These are phyloP conservation scores for Clitarchus hookeri DNA, from an alignment of 2,888 invertebrate species.

Conservation along the genomic window DNA sequence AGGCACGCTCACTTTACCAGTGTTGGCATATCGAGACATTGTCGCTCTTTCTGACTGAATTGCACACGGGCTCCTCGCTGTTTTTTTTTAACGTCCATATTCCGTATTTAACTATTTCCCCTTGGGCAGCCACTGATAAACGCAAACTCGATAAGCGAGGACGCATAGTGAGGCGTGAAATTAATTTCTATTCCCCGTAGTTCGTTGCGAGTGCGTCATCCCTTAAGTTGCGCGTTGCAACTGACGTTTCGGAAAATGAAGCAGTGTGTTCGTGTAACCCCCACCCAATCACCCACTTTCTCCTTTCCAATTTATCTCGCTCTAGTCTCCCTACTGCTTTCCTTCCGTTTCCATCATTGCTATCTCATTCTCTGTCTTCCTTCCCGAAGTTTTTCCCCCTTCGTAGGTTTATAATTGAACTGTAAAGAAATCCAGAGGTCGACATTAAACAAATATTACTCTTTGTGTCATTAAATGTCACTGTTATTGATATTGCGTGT, in stretches of 20 bases:
- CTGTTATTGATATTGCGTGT: no score
- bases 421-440: background rate
- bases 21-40: no score
- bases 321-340: background rate
- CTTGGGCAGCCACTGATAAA: conserved; percentile 11
- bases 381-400: background rate
- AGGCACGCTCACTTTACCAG: no score
- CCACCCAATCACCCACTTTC: background rate
- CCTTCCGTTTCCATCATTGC: background rate
- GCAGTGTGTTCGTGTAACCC: conserved; percentile 36
- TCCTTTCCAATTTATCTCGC: background rate
- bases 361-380: background rate
- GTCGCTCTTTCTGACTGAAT: no score
- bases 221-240: conserved; percentile 36
- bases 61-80: no score
- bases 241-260: conserved; percentile 45
- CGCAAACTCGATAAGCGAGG: background rate
- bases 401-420: background rate
- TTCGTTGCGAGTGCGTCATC: conserved; percentile 14
- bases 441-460: background rate
- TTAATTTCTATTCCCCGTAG: background rate
- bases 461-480: no score
- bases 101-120: no score
- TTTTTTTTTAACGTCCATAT: no score
- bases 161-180: background rate